phyloP scores from a whole-genome alignment of 53 echinoderm and acorn worm genomes.

The Antedon mediterranea region DNA sequence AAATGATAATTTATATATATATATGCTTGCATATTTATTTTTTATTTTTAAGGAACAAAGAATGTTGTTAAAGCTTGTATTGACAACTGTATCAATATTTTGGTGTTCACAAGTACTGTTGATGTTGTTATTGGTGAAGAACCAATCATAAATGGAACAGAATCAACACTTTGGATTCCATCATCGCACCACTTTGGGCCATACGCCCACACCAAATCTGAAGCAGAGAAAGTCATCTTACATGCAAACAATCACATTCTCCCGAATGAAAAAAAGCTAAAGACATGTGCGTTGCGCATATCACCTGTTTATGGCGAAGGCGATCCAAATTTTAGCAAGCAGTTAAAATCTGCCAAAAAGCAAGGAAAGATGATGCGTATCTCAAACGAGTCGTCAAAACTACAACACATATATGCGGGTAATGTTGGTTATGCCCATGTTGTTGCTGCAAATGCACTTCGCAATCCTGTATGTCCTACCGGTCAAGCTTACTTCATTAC shows the following conservation, averaged over 20 bases:
- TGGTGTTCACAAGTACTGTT: constrained; percentile 47
- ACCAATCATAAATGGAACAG: background rate
- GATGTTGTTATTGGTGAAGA: constrained; percentile 1
- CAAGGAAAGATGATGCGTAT: constrained; percentile 16
- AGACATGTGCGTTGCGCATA: constrained; percentile 37
- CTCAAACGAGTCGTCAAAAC: constrained; percentile 22
- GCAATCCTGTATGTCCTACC: background rate
- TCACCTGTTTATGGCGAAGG: constrained; percentile 44
- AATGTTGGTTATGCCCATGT: constrained; percentile 48
- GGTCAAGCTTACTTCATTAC: constrained; percentile 45
- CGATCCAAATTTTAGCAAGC: constrained; percentile 4
- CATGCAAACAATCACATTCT: constrained; percentile 27
- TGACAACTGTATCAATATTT: constrained; percentile 25
- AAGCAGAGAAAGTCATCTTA: constrained; percentile 42
- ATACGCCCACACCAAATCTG: constrained; percentile 18
- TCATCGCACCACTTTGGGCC: background rate
- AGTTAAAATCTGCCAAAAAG: constrained; percentile 3
- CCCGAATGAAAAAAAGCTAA: constrained; percentile 28
- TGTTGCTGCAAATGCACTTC: constrained; percentile 12
- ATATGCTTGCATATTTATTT: too few relatives aligned
- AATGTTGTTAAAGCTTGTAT: constrained; percentile 36
- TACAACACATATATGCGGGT: constrained; percentile 49
- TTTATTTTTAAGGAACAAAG: constrained; percentile 22
- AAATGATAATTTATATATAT: too few relatives aligned
- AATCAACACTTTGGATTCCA: background rate